Evolutionary conservation across 1,140 invertebrate species (phyloP), one percentile per base, ranked within the genome.

Genomic region (Drosophila neocordata): DNA sequence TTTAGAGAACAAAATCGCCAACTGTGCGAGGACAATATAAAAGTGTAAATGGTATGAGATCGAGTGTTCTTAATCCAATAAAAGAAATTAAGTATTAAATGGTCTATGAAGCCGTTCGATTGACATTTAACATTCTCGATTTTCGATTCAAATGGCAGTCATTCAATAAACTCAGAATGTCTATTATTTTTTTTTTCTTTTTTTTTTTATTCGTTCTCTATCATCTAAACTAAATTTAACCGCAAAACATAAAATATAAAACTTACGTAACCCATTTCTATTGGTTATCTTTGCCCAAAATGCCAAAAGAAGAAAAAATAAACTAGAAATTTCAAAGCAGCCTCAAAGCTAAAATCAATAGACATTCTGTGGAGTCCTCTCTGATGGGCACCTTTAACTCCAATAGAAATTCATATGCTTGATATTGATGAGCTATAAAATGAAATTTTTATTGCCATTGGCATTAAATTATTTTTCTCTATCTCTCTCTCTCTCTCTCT

Each of bases 81-180:
- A 88, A 89, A 67, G 70, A 89, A 89, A 88, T 84, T 80, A 84
- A 73, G 79, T 84, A 84, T 77, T 77, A 84, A 88, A 73, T 74
- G 69, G 69, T 68, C 68, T 70, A 79, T 64, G 83, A 88, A 88
- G 76, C 83, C 79, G 52, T 83, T 65, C 66, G 72, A 73, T 73
- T 73, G 71, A 51, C 38, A 8, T 55, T 38, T 38, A 27, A 55
- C 9, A 57, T 22, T 22, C 27, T 38, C 52, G 62, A 35, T 74
- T 72, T 67, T 37, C 56, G 56, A 75, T 62, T 68, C 72, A 38
- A 75, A 63, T 69, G 75, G 69, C 65, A 4, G 41, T 18, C 41
- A 48, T 48, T 73, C 55, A 65, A 59, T 65, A 65, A 37, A 73
- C 56, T 20, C 48, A 27, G 70, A 58, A 41, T 61, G 41, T 38